Evolutionary conservation across 2,113 vertebrate species (phyloP).

Genomic region (Axis porcinus): DNA sequence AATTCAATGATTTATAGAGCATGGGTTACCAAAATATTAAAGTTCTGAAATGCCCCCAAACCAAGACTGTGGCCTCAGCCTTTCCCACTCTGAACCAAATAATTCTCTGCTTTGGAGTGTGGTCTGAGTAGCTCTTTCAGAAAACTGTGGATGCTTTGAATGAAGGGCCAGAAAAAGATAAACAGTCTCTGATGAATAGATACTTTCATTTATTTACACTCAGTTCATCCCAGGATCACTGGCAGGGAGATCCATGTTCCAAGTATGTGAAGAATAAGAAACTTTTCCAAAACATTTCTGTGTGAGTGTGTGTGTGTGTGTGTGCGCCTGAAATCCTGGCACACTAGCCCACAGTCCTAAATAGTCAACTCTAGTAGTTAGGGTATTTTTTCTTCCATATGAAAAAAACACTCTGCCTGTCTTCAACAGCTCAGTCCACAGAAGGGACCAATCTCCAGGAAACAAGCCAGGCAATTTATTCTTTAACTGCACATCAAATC

Average conservation of each 20-base stretch:
- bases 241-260: neutral
- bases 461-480: slow-evolving; percentile 5
- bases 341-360: neutral
- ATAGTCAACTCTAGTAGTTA: neutral
- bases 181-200: neutral
- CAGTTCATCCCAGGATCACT: neutral
- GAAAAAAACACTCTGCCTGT: neutral
- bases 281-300: neutral
- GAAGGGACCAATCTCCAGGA: neutral
- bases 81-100: neutral
- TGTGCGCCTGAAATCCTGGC: neutral
- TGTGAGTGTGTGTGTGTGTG: neutral
- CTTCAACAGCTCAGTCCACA: neutral
- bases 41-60: slow-evolving; percentile 57
- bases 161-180: neutral
- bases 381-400: neutral
- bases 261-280: neutral
- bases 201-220: neutral
- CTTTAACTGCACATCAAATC: slow-evolving; percentile 33
- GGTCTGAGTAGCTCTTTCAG: neutral
- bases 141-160: neutral
- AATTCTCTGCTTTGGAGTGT: neutral
- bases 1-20: slow-evolving; percentile 69
- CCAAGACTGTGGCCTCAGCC: neutral
- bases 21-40: slow-evolving; percentile 71